phyloP scores from a whole-genome alignment of 2,797 vertebrate species.

The Eurystomus glaucurus region DNA sequence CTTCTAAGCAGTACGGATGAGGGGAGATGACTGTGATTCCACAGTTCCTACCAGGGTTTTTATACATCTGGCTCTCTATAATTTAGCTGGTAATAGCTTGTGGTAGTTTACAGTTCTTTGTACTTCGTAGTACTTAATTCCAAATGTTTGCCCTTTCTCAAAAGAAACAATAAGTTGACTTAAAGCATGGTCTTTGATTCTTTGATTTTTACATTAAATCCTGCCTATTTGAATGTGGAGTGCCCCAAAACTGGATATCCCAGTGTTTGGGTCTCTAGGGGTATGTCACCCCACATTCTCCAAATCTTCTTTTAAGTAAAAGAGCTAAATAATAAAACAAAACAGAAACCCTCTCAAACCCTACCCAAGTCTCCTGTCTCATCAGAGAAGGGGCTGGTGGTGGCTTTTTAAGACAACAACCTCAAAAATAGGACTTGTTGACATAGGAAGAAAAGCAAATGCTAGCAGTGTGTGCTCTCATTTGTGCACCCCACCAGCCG shows the following conservation, averaged over 20 bases:
- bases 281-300: background rate
- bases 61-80: background rate
- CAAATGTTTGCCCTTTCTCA: background rate
- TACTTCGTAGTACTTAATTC: constrained; percentile 23
- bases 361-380: background rate
- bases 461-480: background rate
- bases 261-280: background rate
- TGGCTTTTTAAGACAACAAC: background rate
- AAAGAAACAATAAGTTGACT: background rate
- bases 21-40: background rate
- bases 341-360: background rate
- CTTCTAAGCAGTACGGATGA: background rate
- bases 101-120: constrained; percentile 29
- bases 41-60: background rate
- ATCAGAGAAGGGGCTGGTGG: background rate
- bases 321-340: background rate
- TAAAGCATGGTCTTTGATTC: background rate
- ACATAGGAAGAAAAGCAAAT: background rate
- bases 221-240: background rate
- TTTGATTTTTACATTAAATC: background rate
- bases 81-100: constrained; percentile 40
- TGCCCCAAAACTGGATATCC: background rate
- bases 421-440: background rate
- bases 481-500: background rate
- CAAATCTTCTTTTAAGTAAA: background rate